A percentile compares a stretch with the other conserved stretches of the same genome.
Evolutionary conservation across 2,888 invertebrate genomes (phyloP).

Genomic region (Hesperia comma): DNA sequence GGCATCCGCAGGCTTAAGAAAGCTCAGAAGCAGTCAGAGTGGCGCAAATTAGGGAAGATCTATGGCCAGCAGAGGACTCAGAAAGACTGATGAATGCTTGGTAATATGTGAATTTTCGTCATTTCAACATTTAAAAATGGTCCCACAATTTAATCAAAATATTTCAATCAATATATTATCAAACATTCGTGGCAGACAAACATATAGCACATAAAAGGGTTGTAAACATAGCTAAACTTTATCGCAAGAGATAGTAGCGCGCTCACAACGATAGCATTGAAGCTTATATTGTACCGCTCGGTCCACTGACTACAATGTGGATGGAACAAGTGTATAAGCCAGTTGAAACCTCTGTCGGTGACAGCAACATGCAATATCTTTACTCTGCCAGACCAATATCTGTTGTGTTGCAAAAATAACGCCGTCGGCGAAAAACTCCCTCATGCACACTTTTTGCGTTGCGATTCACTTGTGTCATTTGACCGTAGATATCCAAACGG

Average conservation of each 20-base stretch:
- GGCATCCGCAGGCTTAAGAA: no score
- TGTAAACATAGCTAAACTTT: constrained; percentile 22
- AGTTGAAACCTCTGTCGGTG: constrained; percentile 67
- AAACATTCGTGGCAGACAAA: neutral
- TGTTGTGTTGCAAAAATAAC: constrained; percentile 68
- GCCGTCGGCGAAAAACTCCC: constrained; percentile 55
- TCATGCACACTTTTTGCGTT: constrained; percentile 45
- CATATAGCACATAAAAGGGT: constrained; percentile 11
- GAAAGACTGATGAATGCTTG: no score
- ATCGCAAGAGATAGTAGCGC: constrained; percentile 28
- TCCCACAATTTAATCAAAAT: neutral
- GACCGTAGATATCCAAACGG: neutral
- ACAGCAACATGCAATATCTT: constrained; percentile 79
- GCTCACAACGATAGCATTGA: constrained; percentile 36
- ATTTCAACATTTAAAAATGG: no score
- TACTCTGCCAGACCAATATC: constrained; percentile 71
- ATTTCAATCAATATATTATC: neutral
- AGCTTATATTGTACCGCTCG: constrained; percentile 54
- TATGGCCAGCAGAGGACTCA: no score
- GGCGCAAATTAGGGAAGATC: no score
- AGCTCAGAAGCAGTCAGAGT: no score
- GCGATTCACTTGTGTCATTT: constrained; percentile 17
- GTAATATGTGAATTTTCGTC: no score
- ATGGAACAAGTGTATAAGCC: constrained; percentile 69
- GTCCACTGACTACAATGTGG: constrained; percentile 46